A percentile compares a stretch with the other conserved stretches of the same genome.
These are phyloP conservation scores for Ciconia nigra DNA, from an alignment of 2,797 vertebrate species.

Conservation along the genomic window DNA sequence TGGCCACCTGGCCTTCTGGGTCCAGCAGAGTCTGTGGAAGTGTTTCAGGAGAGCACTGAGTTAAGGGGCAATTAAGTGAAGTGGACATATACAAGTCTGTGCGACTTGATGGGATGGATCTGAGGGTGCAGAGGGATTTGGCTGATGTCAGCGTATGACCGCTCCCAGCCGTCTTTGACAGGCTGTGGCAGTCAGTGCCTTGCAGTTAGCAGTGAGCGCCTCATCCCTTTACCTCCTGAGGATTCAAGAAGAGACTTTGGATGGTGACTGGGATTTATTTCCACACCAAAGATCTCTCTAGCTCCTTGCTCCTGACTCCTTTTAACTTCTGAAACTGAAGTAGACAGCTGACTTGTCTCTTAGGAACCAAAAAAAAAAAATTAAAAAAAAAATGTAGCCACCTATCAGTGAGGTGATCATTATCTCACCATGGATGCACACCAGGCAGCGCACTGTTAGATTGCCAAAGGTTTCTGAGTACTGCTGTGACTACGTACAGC, in stretches of 20 bases:
- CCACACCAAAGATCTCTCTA: not conserved
- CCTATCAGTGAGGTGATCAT: not conserved
- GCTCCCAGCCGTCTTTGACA: not conserved
- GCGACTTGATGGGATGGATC: not conserved
- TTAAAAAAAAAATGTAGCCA: not conserved
- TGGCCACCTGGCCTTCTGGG: not conserved
- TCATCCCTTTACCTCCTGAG: not conserved
- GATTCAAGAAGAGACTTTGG: not conserved
- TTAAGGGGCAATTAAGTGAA: not conserved
- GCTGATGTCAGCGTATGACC: not conserved
- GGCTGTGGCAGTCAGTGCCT: not conserved
- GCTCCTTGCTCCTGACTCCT: not conserved
- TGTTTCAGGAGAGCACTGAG: not conserved
- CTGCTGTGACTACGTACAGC: not conserved
- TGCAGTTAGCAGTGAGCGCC: not conserved
- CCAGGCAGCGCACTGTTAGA: not conserved
- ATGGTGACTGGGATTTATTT: not conserved
- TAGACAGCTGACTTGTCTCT: not conserved
- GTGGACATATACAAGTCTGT: accelerated
- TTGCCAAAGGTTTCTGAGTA: not conserved
- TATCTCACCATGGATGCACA: not conserved
- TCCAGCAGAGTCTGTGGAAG: not conserved
- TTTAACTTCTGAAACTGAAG: not conserved
- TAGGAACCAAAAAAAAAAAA: not conserved
- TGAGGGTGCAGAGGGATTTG: not conserved